Percentiles rank a stretch among this genome's conserved stretches.
Evolutionary conservation across 92 coral and sea anemone species (phyloP).

Genomic region (Parazoanthus atlanticus): DNA sequence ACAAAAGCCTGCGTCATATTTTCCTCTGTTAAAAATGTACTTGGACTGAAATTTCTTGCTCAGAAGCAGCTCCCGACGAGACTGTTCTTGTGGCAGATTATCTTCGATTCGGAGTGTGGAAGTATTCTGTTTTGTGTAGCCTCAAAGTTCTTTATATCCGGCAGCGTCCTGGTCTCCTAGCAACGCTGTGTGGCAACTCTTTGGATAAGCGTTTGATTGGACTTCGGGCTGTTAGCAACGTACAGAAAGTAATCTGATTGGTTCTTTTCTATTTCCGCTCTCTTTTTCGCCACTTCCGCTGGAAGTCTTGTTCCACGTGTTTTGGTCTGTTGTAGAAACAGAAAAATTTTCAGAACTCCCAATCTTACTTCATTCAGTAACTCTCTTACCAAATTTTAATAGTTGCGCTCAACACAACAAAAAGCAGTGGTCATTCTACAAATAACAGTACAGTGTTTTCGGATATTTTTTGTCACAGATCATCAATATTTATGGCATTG

Average conservation of each 20-base stretch:
- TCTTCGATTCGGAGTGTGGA: slow-evolving; percentile 14
- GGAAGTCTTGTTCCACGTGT: slow-evolving; percentile 23
- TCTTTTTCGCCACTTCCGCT: slow-evolving; percentile 11
- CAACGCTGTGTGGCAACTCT: slow-evolving; percentile 44
- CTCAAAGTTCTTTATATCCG: slow-evolving; percentile 78
- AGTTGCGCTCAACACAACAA: not conserved
- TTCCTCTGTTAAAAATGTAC: slow-evolving; percentile 1
- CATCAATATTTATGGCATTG: slow-evolving; percentile 22
- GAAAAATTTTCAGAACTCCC: slow-evolving; percentile 31
- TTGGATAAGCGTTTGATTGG: slow-evolving; percentile 26
- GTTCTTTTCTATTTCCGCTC: slow-evolving; percentile 55
- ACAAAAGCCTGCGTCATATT: slow-evolving; percentile 81
- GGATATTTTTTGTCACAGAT: not conserved
- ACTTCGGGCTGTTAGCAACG: slow-evolving; percentile 24
- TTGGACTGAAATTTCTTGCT: not conserved
- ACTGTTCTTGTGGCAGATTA: not conserved
- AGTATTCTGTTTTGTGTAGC: slow-evolving; percentile 82
- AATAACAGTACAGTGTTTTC: not conserved
- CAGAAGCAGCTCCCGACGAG: slow-evolving; percentile 24
- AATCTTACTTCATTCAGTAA: not conserved
- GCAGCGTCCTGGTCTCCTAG: slow-evolving; percentile 85
- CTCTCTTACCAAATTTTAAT: not conserved
- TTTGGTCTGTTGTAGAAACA: slow-evolving; percentile 40
- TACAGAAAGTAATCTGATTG: slow-evolving; percentile 49
- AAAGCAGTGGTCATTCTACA: not conserved